Conservation (phyloP, 2,888 invertebrate genomes). For the Thymelicus acteon region DNA sequence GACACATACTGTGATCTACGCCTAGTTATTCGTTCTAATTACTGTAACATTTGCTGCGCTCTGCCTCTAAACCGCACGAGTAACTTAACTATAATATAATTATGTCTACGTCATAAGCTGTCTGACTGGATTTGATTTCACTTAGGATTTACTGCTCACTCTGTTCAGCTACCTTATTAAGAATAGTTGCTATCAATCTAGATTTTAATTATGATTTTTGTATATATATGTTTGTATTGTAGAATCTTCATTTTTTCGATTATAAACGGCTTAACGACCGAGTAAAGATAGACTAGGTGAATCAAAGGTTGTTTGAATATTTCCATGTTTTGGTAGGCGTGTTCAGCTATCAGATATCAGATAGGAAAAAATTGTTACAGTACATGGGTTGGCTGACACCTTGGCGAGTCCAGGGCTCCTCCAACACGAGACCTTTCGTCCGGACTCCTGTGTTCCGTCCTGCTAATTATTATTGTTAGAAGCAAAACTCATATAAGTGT, state of each 20-base stretch:
- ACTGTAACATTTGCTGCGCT: background rate
- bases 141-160: slow-evolving; percentile 6
- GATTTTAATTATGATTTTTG: background rate
- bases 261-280: too few species aligned
- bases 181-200: background rate
- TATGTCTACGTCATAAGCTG: slow-evolving; percentile 3
- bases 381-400: too few species aligned
- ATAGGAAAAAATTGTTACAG: too few species aligned
- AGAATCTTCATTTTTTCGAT: background rate
- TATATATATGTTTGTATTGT: background rate
- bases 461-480: too few species aligned
- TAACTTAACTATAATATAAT: background rate
- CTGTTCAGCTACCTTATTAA: background rate
- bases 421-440: too few species aligned
- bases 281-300: too few species aligned
- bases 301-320: too few species aligned
- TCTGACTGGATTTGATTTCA: slow-evolving; percentile 1
- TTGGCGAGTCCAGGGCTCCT: too few species aligned
- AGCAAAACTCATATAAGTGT: too few species aligned
- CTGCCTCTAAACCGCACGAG: background rate
- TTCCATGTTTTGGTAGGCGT: too few species aligned
- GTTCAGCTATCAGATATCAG: too few species aligned
- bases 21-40: slow-evolving; percentile 7
- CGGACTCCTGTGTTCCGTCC: too few species aligned
- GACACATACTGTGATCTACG: background rate